Evolutionary conservation across 2,113 vertebrate genomes (phyloP), one percentile per base, ranked within the genome.

Genomic region (Larimichthys crocea): DNA sequence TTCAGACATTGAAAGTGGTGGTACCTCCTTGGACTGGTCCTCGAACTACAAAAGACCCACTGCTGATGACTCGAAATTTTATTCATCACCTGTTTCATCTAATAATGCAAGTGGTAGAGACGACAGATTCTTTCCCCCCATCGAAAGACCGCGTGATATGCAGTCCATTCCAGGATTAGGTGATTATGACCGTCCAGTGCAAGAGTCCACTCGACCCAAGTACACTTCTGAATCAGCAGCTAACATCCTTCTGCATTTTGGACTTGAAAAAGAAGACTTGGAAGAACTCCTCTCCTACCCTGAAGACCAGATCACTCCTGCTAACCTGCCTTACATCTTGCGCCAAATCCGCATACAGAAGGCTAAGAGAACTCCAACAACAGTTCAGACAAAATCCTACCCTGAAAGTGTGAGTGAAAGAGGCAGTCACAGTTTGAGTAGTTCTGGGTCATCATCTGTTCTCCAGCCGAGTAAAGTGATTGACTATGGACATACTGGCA

Each of bases 401-500:
- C 11, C 57, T 3, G 56, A 79, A 76, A 76, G 49, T 7, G 9
- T 11, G 26, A 42, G 42, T 57, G 76, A 29, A 31, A 35, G 53
- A 53, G 57, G 62, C 44, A 68, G 31, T 66, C 31, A 64, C 11
- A 10, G 35, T 26, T 55, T 72, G 5, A 63, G 42, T 42, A 17
- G 22, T 40, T 73, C 80, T 8, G 75, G 42, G 20, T 19, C 79
- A 11, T 50, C 91, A 15, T 66, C 94, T 22, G 86, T 80, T 40
- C 95, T 89, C 3, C 86, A 96, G 65, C 94, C 95, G 40, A 92
- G 95, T 75, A 97, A 97, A 88, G 97, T 99, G 12, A 98, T 98
- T 52, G 98, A 99, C 85, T 99, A 99, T 35, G 97, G 97, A 85
- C 97, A 99, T 63, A 96, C 94, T 14, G 96, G 96, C n/a, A 98